These are phyloP conservation scores for Operophtera brumata DNA, from an alignment of 2,888 invertebrate species.

Conservation along the genomic window DNA sequence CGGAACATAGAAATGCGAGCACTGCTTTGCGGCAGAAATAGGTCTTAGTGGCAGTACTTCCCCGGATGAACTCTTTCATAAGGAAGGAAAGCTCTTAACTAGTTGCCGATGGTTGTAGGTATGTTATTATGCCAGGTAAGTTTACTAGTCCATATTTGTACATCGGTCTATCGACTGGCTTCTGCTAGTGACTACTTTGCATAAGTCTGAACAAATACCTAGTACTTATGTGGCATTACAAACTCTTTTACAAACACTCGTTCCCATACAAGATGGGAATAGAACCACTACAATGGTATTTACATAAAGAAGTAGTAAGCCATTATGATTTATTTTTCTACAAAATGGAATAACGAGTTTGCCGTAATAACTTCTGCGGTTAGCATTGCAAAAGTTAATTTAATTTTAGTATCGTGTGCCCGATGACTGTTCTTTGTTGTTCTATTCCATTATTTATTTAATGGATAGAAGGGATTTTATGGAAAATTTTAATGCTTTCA, in stretches of 20 bases:
- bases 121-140: slow-evolving; percentile 10
- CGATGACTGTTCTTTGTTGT: slow-evolving; percentile 31
- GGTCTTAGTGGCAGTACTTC: too few species aligned
- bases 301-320: slow-evolving; percentile 52
- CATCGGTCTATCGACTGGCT: slow-evolving; percentile 6
- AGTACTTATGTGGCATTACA: slow-evolving; percentile 15
- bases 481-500: not conserved
- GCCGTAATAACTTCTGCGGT: slow-evolving; percentile 43
- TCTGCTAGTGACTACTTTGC: slow-evolving; percentile 14
- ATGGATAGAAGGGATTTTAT: not conserved
- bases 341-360: slow-evolving; percentile 48
- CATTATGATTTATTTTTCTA: slow-evolving; percentile 46
- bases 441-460: slow-evolving; percentile 18
- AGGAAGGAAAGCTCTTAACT: too few species aligned
- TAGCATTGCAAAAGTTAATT: slow-evolving; percentile 42
- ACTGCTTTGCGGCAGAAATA: too few species aligned
- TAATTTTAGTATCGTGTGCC: slow-evolving; percentile 35
- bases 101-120: slow-evolving; percentile 2
- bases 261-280: slow-evolving; percentile 33
- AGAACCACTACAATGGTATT: slow-evolving; percentile 47
- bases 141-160: slow-evolving; percentile 19
- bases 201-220: slow-evolving; percentile 15
- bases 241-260: slow-evolving; percentile 13
- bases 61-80: too few species aligned
- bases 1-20: too few species aligned